Evolutionary conservation across 1,140 invertebrate genomes (phyloP), one percentile per base, ranked within the genome.

Genomic region (Magallana ariakensis): DNA sequence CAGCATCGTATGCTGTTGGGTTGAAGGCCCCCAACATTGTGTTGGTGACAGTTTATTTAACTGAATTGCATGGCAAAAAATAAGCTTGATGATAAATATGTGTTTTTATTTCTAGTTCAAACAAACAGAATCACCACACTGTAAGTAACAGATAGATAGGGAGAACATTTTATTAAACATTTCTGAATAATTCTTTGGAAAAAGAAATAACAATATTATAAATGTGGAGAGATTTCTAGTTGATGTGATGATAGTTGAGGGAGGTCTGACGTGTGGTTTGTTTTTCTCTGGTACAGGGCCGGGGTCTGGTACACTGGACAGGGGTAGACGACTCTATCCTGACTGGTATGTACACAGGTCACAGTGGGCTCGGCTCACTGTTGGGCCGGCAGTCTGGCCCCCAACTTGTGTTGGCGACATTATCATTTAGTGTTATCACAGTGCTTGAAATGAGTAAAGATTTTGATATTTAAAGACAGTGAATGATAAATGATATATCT

Each of bases 1-100:
- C 80, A 82, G 80, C 80, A 82, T 75, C 16, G 33, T 46, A 55
- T 82, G 80, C 80, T 82, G 80, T 82, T 82, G 80, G 80, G 80
- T 82, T 80, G 13, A 22, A 55, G 10, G 46, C 80, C 80, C 80
- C 80, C 80, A 82, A 82, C 80, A 82, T 55, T 11, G 16, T 26
- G 80, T 82, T 82, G 80, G 80, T 82, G 80, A 82, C 80, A 82
- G 13, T 55, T 16, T n/a, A 22, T 53, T 55, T 75, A 13, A 26
- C 22, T 75, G 66, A 19, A 75, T 75, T 19, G 66, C 22, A 46
- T 46, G 33, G 33, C 33, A 46, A 5, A 46, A 22, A 26, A 75
- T 13, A 10, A 22, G 13, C 11, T 7, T 11, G 33, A 10, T 75
- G 19, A 26, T 22, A 75, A 26, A 75, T 26, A 8, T 22, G 22